Evolutionary conservation across 1,140 invertebrate species (phyloP), one percentile per base, ranked within the genome.

Genomic region (Gryon sp.): DNA sequence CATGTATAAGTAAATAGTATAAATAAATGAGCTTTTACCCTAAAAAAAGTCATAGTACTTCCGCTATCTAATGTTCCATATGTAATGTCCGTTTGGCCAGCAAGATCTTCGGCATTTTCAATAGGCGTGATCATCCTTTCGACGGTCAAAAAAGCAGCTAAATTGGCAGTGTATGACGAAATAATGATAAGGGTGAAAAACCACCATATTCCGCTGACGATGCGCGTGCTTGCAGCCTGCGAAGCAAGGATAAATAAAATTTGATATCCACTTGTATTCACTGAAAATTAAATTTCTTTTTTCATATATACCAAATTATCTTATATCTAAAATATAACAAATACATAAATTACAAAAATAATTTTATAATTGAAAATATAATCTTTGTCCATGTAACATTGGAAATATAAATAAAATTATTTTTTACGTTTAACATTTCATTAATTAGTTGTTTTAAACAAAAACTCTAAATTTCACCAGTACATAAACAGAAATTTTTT

Each of bases 171-270:
- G 84, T 97, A 97, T 0, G 95, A 96, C 0, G 94, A 95, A 30
- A 96, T 95, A 45, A 97, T 95, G 52, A 97, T 96, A 0, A 97
- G 89, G 0, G 95, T 96, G 83, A 97, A 97, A 79, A 97, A 95
- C 95, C 95, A 96, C 95, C 95, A 97, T 55, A 95, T 94, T 4
- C 93, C 92, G 24, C 93, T 93, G 1, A 95, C 92, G 38, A 95
- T 92, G 20, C 94, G 83, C 1, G 93, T 95, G 4, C 93, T 94
- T 7, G 92, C 91, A 6, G 93, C 91, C 91, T 92, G 76, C 24
- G 22, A 41, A 76, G 26, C 22, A 24, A 11, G 1, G 18, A 2
- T 16, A 41, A 43, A 4, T 43, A 6, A 1, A 22, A 24, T 24
- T 24, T 24, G 3, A 7, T 7, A 24, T 24, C 3, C 22, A n/a